A percentile compares a stretch with the other conserved stretches of the same genome.
Conservation (phyloP, 1,140 invertebrate genomes). For the Brachionus rubens region DNA sequence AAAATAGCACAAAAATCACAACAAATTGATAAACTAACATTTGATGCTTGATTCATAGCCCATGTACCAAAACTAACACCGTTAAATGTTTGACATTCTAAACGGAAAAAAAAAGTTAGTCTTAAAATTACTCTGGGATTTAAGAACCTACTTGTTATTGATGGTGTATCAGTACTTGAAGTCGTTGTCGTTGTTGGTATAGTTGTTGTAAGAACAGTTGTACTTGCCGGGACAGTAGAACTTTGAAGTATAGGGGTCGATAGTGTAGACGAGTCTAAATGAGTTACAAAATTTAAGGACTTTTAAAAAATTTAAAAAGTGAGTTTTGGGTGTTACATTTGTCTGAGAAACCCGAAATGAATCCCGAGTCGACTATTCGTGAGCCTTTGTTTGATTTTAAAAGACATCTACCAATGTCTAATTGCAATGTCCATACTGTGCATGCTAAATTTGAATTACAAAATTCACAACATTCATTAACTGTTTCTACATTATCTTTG, state of each 20-base stretch:
- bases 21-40: constrained; percentile 41
- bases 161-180: background rate
- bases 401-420: constrained; percentile 28
- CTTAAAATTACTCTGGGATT: background rate
- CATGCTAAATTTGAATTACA: constrained; percentile 43
- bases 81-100: constrained; percentile 17
- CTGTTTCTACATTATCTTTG: constrained; percentile 41
- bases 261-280: background rate
- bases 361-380: background rate
- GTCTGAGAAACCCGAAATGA: constrained; percentile 35
- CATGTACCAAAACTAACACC: constrained; percentile 1
- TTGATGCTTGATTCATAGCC: constrained; percentile 19
- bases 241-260: background rate
- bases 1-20: constrained; percentile 44
- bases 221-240: background rate
- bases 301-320: background rate
- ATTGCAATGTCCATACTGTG: constrained; percentile 31
- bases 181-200: background rate
- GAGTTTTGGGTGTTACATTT: background rate
- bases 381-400: background rate
- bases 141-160: constrained; percentile 20
- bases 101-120: background rate
- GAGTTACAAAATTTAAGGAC: background rate
- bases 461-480: constrained; percentile 43
- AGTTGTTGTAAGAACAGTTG: background rate